These are phyloP conservation scores for Hyalella azteca DNA, from an alignment of 2,888 invertebrate genomes.

Conservation along the genomic window DNA sequence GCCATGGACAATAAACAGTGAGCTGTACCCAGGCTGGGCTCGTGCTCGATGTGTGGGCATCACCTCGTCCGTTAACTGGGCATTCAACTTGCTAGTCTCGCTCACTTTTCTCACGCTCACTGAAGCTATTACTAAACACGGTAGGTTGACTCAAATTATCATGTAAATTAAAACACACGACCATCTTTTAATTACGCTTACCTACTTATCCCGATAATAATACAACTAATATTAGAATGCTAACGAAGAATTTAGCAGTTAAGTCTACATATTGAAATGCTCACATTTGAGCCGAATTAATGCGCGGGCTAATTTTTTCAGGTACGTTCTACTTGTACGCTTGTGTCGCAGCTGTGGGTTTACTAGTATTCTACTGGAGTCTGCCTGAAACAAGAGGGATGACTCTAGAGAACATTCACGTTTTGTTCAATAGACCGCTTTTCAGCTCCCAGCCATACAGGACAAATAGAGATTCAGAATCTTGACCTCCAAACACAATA, in stretches of 20 bases:
- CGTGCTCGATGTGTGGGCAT: constrained; percentile 65
- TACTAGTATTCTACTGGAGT: constrained; percentile 64
- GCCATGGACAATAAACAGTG: constrained; percentile 69
- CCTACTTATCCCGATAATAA: too few relatives aligned
- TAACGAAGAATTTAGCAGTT: too few relatives aligned
- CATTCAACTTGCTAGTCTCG: constrained; percentile 66
- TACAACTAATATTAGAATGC: too few relatives aligned
- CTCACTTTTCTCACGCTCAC: constrained; percentile 66
- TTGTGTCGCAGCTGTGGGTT: constrained; percentile 64
- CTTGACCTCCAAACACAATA: too few relatives aligned
- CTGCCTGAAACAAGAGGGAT: constrained; percentile 68
- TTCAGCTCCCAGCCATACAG: neutral
- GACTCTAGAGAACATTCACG: constrained; percentile 64
- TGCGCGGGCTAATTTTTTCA: too few relatives aligned
- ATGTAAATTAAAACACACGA: too few relatives aligned
- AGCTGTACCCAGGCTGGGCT: constrained; percentile 68
- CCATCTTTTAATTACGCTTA: too few relatives aligned
- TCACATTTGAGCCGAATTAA: too few relatives aligned
- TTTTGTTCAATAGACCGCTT: neutral
- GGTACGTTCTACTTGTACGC: constrained; percentile 68
- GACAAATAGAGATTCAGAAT: too few relatives aligned
- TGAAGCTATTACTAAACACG: constrained; percentile 64
- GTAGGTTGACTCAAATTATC: too few relatives aligned
- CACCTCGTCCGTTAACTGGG: constrained; percentile 67
- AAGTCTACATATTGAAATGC: too few relatives aligned